phyloP scores from a whole-genome alignment of 2,888 invertebrate species.

The Chrysomela aeneicollis region DNA sequence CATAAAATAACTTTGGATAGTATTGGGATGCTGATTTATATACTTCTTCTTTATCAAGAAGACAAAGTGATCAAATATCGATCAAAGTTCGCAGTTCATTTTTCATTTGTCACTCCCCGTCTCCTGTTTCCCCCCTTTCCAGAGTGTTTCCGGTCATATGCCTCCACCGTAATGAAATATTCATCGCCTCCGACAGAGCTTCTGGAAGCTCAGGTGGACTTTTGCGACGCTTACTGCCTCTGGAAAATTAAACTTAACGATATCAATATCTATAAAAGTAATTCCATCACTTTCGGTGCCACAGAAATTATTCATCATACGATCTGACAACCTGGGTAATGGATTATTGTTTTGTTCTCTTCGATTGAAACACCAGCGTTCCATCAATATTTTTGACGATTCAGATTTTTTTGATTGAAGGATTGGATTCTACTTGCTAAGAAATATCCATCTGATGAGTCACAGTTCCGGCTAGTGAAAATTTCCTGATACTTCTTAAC shows the following conservation, averaged over 20 bases:
- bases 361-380: too few relatives aligned
- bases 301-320: conserved; percentile 48
- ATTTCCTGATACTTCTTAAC: too few relatives aligned
- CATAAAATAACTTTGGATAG: too few relatives aligned
- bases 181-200: conserved; percentile 38
- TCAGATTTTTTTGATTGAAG: too few relatives aligned
- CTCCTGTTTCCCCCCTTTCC: conserved; percentile 17
- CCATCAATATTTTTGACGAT: too few relatives aligned
- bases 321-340: conserved; percentile 28
- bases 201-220: conserved; percentile 56
- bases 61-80: conserved; percentile 26
- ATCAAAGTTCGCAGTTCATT: conserved; percentile 30
- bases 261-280: conserved; percentile 59
- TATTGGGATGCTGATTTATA: neutral
- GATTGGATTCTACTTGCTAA: too few relatives aligned
- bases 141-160: conserved; percentile 31
- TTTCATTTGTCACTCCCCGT: conserved; percentile 21
- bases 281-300: conserved; percentile 57
- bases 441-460: too few relatives aligned
- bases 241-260: conserved; percentile 58
- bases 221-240: conserved; percentile 52
- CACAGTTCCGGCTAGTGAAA: too few relatives aligned
- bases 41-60: too few relatives aligned
- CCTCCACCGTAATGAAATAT: conserved; percentile 47
- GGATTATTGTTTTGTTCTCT: neutral